Conservation (phyloP, 2,113 vertebrate species). For the Cettia cetti region DNA sequence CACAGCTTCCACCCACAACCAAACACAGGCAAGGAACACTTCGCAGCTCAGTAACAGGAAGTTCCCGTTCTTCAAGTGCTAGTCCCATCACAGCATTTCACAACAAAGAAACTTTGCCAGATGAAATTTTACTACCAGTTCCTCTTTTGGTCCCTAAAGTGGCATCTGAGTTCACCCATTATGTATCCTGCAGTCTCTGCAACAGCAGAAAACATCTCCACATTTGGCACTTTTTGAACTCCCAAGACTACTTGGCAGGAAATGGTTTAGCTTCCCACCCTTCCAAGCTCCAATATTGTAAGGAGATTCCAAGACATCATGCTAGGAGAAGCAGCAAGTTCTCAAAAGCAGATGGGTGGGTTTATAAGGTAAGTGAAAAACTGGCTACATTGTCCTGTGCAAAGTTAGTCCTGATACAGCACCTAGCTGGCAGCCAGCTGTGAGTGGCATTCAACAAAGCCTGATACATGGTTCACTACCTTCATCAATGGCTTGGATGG, state of each 20-base stretch:
- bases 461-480: rapidly evolving
- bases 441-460: background rate
- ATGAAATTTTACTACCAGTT: background rate
- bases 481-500: background rate
- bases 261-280: background rate
- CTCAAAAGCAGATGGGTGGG: background rate
- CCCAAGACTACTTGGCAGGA: background rate
- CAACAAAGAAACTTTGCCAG: background rate
- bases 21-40: background rate
- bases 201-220: background rate
- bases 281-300: background rate
- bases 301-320: background rate
- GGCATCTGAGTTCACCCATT: background rate
- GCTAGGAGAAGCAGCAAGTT: background rate
- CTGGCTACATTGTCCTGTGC: background rate
- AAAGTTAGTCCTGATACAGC: background rate
- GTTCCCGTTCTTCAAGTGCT: background rate
- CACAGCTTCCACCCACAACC: background rate
- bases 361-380: background rate
- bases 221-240: background rate
- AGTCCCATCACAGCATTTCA: background rate
- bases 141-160: background rate
- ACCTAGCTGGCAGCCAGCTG: background rate
- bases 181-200: background rate
- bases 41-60: background rate